Evolutionary conservation across 2,888 invertebrate species (phyloP), one percentile per base, ranked within the genome.

Genomic region (Prenolepis imparis): DNA sequence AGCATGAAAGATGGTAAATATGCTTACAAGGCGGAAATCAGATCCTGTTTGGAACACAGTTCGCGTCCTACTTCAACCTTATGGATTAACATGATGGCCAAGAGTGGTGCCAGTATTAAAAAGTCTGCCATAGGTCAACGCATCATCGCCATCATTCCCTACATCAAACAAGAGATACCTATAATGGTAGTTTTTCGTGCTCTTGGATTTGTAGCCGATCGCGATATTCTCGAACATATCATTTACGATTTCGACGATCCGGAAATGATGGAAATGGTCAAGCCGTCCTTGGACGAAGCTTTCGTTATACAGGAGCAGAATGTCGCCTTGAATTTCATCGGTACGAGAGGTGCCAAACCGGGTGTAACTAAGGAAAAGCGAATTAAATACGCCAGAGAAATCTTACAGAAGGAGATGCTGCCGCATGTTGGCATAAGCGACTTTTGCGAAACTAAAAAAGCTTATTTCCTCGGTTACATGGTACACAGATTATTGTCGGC

Each of bases 261-360:
- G 9, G 99, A 99, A 96, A 99, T 99, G 99, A 99, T 99, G 99
- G 99, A 99, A 96, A 99, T 99, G 99, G 99, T 99, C 0, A 99
- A 99, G 95, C 99, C 99, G 0, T 99, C 99, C 0, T 95, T 99
- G 82, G 99, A 99, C 95, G 99, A 99, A 95, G 99, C 99, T 63
- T 99, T 99, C 95, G 99, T 99, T 0, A 99, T 99, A 90, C 99
- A 99, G 95, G 99, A 99, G 94, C 99, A 99, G 95, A 99, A 98
- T 95, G 99, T 99, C 4, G 99, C 99, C 0, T 95, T 99, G 24
- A 99, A 99, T 95, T 99, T 99, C 92, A 99, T 99, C 92, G 99
- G 99, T 88, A 97, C 99, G 12, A 97, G 99, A 95, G 99, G 99
- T 90, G 99, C 99, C 39, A 96, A 98, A 73, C 99, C 99, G 11